phyloP scores from a whole-genome alignment of 2,888 invertebrate genomes.

The Nemapogon koenigi region DNA sequence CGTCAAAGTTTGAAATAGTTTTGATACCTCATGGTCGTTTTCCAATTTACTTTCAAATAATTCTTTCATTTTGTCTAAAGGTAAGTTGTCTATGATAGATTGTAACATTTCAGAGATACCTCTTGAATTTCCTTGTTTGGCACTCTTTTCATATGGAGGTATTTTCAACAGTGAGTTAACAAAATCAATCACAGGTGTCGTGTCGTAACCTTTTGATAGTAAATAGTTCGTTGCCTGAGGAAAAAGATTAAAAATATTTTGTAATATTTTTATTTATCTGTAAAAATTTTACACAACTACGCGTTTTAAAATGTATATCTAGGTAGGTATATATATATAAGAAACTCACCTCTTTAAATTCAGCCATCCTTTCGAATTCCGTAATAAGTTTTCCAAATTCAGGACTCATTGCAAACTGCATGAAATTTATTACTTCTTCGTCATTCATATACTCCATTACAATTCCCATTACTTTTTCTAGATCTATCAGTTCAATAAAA shows the following conservation, averaged over 20 bases:
- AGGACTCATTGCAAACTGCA: constrained; percentile 22
- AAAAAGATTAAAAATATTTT: constrained; percentile 12
- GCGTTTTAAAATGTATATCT: neutral
- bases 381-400: constrained; percentile 23
- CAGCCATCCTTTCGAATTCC: constrained; percentile 25
- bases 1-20: constrained; percentile 24
- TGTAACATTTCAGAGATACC: constrained; percentile 25
- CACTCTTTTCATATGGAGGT: constrained; percentile 19
- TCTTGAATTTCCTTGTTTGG: constrained; percentile 11
- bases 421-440: constrained; percentile 25
- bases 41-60: constrained; percentile 26
- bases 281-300: neutral
- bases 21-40: constrained; percentile 22
- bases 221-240: constrained; percentile 24
- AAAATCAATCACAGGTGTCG: constrained; percentile 20
- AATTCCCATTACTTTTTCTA: constrained; percentile 22
- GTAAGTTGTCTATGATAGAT: constrained; percentile 22
- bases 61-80: constrained; percentile 25
- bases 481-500: constrained; percentile 24
- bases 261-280: neutral
- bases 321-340: neutral
- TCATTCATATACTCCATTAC: constrained; percentile 23
- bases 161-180: constrained; percentile 22
- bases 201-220: constrained; percentile 26
- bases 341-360: constrained; percentile 29